Base-by-base conservation (phyloP, 2,888 invertebrate species). In the Aphrophora alni region DNA sequence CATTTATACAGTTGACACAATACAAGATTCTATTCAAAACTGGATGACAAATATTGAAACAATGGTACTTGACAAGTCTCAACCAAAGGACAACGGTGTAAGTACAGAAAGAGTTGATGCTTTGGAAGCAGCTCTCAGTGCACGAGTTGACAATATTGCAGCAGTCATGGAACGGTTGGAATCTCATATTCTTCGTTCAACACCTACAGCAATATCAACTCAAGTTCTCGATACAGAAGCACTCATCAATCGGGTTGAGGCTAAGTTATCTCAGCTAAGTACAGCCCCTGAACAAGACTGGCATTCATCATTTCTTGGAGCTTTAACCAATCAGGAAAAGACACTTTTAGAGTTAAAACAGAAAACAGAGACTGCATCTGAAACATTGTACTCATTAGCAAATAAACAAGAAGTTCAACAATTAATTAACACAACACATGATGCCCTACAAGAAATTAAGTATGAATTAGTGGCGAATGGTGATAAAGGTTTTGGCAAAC, bases 401-500 rank as follows among this genome's bases (percentile, higher is more conserved):
- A 87, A 89, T 4, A 87, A 88, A 21, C 86, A 87, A 0, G 92
- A 93, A 81, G 87, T 94, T 0, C 89, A 91, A 80, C 88, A 88
- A 14, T 86, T 91, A 38, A 90, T 91, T 82, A 95, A 95, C 87
- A 89, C 91, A 77, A 94, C 94, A 0, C 87, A 92, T 70, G 89
- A 89, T 72, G 89, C 91, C 0, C 84, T 94, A 69, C 90, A 91
- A 79, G 90, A 90, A 72, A 87, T 91, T 3, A 91, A 90, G 82
- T 89, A 89, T 38, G 89, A 90, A 28, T 84, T 92, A 1, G 87
- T 86, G 80, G 87, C 83, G 3, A 77, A 82, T 5, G 77, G 74
- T 38, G 84, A 84, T 25, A 86, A 83, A 89, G 91, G 89, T 76
- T 86, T 90, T 1, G 87, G 87, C 12, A 90, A 90, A 82, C 87